phyloP scores from a whole-genome alignment of 2,888 invertebrate species.

The Eupeodes latifasciatus region DNA sequence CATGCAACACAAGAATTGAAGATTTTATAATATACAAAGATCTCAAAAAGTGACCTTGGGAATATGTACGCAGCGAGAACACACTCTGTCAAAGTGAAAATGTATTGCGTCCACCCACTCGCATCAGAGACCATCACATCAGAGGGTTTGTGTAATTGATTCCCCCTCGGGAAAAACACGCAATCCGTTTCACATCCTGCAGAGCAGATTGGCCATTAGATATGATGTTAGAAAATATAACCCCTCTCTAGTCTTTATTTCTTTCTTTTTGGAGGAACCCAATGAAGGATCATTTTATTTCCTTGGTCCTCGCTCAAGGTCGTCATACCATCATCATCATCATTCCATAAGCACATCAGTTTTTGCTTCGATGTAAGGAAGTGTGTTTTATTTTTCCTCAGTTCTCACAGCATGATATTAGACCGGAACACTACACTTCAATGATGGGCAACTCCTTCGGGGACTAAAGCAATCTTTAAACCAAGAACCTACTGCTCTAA shows the following conservation, averaged over 20 bases:
- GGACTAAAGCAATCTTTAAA: conserved; percentile 17
- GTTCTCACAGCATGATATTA: conserved; percentile 58
- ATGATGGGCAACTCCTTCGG: conserved; percentile 49
- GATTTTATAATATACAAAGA: conserved; percentile 29
- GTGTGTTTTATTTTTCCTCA: conserved; percentile 6
- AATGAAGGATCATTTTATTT: conserved; percentile 40
- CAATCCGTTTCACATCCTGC: conserved; percentile 70
- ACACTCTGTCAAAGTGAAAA: conserved; percentile 41
- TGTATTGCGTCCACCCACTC: conserved; percentile 9
- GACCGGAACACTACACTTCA: conserved; percentile 72
- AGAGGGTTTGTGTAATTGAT: conserved; percentile 48
- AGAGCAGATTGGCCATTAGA: conserved; percentile 68
- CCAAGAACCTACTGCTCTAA: conserved; percentile 7
- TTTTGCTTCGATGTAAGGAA: conserved; percentile 13
- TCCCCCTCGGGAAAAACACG: conserved; percentile 56
- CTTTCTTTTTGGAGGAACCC: conserved; percentile 11
- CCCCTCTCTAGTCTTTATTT: conserved; percentile 6
- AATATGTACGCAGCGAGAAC: conserved; percentile 26
- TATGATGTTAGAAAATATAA: conserved; percentile 31
- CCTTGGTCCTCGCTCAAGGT: conserved; percentile 61
- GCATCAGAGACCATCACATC: too few species aligned
- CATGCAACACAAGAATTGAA: conserved; percentile 40
- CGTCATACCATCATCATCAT: conserved; percentile 10
- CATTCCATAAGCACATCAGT: conserved; percentile 31
- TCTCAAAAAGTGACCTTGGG: conserved; percentile 47